Conservation (phyloP, 2,113 vertebrate species). For the Lepisosteus oculatus region DNA sequence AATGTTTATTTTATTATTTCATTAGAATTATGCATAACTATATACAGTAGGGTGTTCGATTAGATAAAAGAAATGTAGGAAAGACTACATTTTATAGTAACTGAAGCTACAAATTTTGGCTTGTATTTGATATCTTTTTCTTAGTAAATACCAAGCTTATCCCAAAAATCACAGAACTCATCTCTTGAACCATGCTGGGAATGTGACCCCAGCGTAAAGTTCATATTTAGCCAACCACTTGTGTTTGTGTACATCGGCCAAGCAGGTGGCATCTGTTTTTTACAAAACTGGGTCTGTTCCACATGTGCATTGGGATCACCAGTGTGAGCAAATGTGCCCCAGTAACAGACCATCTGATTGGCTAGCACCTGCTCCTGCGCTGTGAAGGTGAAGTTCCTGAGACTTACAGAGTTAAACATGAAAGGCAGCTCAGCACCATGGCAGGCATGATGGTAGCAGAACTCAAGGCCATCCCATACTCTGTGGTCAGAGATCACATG, state of each 20-base stretch:
- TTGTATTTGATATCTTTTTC: background rate
- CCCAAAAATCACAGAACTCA: conserved; percentile 69
- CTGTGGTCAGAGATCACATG: conserved; percentile 51
- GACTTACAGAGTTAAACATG: conserved; percentile 55
- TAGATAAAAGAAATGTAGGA: too few species aligned
- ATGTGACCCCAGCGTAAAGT: conserved; percentile 58
- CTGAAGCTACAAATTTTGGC: too few species aligned
- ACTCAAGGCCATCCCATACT: conserved; percentile 56
- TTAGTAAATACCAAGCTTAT: conserved; percentile 61
- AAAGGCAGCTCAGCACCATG: conserved; percentile 70
- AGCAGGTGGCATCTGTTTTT: conserved; percentile 40
- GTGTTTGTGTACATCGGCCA: conserved; percentile 56
- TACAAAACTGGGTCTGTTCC: conserved; percentile 56
- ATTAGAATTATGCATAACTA: too few species aligned
- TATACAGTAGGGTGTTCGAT: too few species aligned
- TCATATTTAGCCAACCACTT: conserved; percentile 57
- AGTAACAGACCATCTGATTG: conserved; percentile 64
- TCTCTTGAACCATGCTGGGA: conserved; percentile 49
- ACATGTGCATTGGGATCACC: conserved; percentile 51
- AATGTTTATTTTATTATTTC: too few species aligned
- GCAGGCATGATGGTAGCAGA: conserved; percentile 61
- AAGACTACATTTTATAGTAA: too few species aligned
- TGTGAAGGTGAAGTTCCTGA: conserved; percentile 59
- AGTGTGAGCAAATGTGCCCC: conserved; percentile 60
- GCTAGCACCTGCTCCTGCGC: conserved; percentile 55